Conservation (phyloP, 2,113 vertebrate species). For the Gavia stellata region DNA sequence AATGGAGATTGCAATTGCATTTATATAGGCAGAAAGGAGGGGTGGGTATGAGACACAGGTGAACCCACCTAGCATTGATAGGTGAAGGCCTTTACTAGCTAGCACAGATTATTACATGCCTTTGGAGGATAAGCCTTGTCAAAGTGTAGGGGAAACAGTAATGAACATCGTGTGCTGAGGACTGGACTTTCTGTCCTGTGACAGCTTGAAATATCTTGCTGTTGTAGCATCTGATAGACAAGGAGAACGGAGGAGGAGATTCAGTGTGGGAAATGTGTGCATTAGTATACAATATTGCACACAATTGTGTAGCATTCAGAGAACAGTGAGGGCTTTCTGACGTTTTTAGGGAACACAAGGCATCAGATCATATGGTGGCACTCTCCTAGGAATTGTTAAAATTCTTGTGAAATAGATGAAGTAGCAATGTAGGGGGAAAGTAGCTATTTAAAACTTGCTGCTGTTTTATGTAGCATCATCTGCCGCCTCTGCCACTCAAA, state of each 20-base stretch:
- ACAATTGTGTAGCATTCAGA: neutral
- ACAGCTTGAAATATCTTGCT: neutral
- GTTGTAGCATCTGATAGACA: neutral
- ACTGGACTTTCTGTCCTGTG: neutral
- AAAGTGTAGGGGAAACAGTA: neutral
- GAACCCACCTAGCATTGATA: neutral
- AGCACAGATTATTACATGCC: neutral
- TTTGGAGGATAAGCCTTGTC: neutral
- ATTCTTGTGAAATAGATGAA: neutral
- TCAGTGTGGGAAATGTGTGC: neutral
- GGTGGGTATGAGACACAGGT: neutral
- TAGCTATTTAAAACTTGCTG: neutral
- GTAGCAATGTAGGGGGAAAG: neutral
- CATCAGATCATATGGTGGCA: neutral
- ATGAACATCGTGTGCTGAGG: fast-evolving
- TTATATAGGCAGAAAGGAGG: neutral
- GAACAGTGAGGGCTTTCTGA: neutral
- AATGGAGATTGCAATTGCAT: fast-evolving
- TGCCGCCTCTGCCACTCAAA: neutral
- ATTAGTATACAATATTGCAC: neutral
- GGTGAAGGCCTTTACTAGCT: neutral
- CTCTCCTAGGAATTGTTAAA: neutral
- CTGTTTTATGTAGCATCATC: neutral
- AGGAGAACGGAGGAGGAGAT: neutral
- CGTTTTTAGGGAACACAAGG: neutral